A percentile compares a stretch with the other conserved stretches of the same genome.
Conservation (phyloP, 2,888 invertebrate genomes). For the Prenolepis imparis region DNA sequence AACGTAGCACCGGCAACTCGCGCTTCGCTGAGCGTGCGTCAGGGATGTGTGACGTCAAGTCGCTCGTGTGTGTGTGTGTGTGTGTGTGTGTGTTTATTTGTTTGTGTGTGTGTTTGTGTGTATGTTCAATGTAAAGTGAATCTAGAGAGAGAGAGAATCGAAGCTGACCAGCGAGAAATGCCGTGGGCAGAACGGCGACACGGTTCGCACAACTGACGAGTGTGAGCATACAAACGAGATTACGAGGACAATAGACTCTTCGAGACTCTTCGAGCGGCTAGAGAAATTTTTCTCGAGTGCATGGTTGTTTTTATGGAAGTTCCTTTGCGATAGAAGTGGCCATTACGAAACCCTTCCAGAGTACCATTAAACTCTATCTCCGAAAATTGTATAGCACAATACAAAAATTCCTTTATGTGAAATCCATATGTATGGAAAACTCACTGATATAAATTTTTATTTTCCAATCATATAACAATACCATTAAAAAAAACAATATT, state of each 20-base stretch:
- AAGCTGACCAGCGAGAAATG: conserved; percentile 31
- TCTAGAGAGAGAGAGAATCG: conserved; percentile 23
- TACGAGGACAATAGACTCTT: conserved; percentile 62
- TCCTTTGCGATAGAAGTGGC: neutral
- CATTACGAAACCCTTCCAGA: neutral
- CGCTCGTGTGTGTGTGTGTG: too few relatives aligned
- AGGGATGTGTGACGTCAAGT: conserved; percentile 55
- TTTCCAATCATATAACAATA: neutral
- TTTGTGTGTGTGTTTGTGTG: neutral
- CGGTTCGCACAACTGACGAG: conserved; percentile 35
- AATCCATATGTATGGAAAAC: neutral
- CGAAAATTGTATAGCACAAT: neutral
- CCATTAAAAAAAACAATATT: neutral
- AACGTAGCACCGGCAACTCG: conserved; percentile 35
- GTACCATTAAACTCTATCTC: neutral
- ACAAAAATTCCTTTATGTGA: neutral
- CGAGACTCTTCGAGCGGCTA: conserved; percentile 14
- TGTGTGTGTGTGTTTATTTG: too few relatives aligned
- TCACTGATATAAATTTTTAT: neutral
- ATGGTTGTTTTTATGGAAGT: neutral
- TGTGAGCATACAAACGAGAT: conserved; percentile 50
- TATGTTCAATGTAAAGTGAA: conserved; percentile 12
- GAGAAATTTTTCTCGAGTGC: conserved; percentile 16
- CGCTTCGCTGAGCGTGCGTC: conserved; percentile 52
- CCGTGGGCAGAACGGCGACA: conserved; percentile 29